A percentile compares a stretch with the other conserved stretches of the same genome.
These are phyloP conservation scores for Zingel zingel DNA, from an alignment of 2,113 vertebrate genomes.

Conservation along the genomic window DNA sequence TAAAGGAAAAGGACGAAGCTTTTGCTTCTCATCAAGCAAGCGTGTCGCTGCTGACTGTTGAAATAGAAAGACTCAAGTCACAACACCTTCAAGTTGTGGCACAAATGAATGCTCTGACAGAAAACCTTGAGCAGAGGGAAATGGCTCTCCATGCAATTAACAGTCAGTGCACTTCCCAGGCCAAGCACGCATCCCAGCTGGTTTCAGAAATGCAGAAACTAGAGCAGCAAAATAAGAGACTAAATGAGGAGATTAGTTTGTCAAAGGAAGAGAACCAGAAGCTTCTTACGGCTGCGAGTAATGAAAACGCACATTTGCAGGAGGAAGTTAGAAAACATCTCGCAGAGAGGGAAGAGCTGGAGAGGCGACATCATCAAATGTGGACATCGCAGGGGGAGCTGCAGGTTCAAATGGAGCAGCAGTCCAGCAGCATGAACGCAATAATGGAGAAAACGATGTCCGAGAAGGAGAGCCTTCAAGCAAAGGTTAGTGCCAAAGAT, in stretches of 20 bases:
- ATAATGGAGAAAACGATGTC: constrained; percentile 80
- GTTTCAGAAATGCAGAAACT: constrained; percentile 79
- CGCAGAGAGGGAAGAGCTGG: constrained; percentile 83
- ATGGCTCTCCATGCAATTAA: constrained; percentile 83
- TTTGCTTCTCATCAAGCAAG: constrained; percentile 73
- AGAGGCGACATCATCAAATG: constrained; percentile 56
- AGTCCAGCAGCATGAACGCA: constrained; percentile 79
- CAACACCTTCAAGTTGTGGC: constrained; percentile 83
- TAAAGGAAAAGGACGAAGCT: constrained; percentile 82
- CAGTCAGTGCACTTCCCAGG: constrained; percentile 82
- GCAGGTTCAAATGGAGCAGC: constrained; percentile 77
- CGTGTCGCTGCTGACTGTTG: constrained; percentile 76
- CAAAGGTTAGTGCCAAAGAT: constrained; percentile 90
- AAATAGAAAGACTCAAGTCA: constrained; percentile 82
- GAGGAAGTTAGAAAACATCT: constrained; percentile 74
- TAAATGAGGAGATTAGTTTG: constrained; percentile 55
- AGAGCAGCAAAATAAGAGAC: constrained; percentile 80
- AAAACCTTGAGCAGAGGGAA: constrained; percentile 85
- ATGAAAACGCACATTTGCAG: constrained; percentile 80
- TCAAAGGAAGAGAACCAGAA: constrained; percentile 70
- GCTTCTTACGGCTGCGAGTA: constrained; percentile 71
- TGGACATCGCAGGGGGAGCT: constrained; percentile 78
- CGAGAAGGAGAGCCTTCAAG: constrained; percentile 87
- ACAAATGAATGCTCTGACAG: constrained; percentile 78
- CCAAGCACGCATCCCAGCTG: constrained; percentile 77